These are phyloP conservation scores for Emydura subglobosa DNA, from an alignment of 2,113 vertebrate genomes.

Conservation along the genomic window DNA sequence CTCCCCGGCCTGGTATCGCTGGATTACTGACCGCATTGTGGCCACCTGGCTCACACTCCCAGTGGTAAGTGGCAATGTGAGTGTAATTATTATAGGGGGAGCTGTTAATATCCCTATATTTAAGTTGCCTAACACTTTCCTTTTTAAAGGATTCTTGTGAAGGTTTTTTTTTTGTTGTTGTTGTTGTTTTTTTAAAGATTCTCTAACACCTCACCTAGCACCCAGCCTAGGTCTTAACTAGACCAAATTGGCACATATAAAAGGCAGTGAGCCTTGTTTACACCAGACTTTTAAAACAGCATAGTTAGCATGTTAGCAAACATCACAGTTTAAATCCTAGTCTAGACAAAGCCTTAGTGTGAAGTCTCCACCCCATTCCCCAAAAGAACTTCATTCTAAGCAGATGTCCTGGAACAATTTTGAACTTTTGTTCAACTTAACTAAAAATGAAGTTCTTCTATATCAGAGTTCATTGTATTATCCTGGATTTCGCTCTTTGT, in stretches of 20 bases:
- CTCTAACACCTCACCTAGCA: background rate
- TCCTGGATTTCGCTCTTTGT: background rate
- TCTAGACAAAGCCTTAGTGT: background rate
- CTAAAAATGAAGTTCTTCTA: background rate
- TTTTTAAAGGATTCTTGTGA: background rate
- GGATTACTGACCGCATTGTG: slow-evolving; percentile 92
- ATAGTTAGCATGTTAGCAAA: background rate
- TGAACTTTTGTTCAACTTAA: background rate
- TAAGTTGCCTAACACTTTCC: background rate
- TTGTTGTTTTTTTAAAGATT: background rate
- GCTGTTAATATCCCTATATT: background rate
- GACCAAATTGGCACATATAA: background rate
- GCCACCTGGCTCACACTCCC: slow-evolving; percentile 97
- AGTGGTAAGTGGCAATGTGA: slow-evolving; percentile 85
- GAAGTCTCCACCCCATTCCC: background rate
- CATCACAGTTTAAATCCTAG: background rate
- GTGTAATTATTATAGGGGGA: background rate
- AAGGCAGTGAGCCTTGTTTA: background rate
- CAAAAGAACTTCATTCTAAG: background rate
- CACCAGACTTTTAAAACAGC: background rate
- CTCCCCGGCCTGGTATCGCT: slow-evolving; percentile 94
- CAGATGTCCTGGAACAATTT: background rate
- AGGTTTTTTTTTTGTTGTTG: background rate
- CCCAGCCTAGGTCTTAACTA: background rate
- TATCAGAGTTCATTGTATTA: background rate